Percentiles rank a stretch among this genome's conserved stretches.
Conservation (phyloP, 2,797 vertebrate species). For the Etheostoma nigrum region DNA sequence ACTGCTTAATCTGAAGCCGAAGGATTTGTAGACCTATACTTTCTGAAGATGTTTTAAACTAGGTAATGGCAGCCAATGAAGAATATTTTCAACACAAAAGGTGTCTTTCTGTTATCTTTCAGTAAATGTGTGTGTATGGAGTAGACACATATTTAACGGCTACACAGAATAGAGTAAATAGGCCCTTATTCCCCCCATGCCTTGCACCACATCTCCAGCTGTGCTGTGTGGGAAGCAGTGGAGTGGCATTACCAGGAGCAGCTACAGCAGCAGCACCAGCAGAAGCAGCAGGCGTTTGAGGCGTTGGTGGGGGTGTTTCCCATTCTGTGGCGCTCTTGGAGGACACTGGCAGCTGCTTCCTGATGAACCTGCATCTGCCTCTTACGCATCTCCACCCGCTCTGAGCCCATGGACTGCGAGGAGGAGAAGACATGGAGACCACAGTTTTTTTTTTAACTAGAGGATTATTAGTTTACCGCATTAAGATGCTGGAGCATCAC, state of each 20-base stretch:
- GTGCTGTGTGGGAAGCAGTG: slow-evolving; percentile 43
- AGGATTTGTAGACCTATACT: neutral
- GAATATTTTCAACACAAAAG: neutral
- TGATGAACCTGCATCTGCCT: slow-evolving; percentile 88
- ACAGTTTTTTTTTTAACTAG: neutral
- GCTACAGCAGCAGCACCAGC: slow-evolving; percentile 99
- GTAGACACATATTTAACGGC: neutral
- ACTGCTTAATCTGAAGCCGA: neutral
- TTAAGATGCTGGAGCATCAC: slow-evolving; percentile 26
- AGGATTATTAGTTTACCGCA: slow-evolving; percentile 30
- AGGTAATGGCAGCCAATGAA: neutral
- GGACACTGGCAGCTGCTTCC: slow-evolving; percentile 84
- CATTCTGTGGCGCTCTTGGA: slow-evolving; percentile 81
- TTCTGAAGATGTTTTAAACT: neutral
- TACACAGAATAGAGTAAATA: neutral
- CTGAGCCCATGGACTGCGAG: slow-evolving; percentile 83
- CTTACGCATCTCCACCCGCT: slow-evolving; percentile 86
- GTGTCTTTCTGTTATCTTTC: neutral
- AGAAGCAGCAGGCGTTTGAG: slow-evolving; percentile 97
- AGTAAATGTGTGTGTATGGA: neutral
- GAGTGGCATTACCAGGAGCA: slow-evolving; percentile 93
- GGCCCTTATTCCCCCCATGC: neutral
- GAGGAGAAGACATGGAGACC: neutral
- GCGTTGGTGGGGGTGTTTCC: slow-evolving; percentile 83
- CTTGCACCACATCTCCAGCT: slow-evolving; percentile 1